These are phyloP conservation scores for Himalopsyche japonica DNA, from an alignment of 2,888 invertebrate genomes.

Conservation along the genomic window DNA sequence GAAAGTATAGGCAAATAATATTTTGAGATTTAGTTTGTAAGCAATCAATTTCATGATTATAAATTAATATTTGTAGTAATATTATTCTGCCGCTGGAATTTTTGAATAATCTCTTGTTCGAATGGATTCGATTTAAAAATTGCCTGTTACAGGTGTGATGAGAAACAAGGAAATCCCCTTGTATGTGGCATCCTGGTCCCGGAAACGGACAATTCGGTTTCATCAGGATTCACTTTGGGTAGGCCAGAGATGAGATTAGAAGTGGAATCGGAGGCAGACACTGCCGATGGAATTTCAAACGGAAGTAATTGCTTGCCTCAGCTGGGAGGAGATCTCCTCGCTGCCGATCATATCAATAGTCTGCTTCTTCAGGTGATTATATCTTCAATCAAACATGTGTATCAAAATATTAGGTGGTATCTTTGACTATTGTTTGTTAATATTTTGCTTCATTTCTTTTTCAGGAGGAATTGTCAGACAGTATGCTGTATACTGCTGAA, in stretches of 20 bases:
- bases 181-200: slow-evolving; percentile 31
- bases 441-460: slow-evolving; percentile 19
- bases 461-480: slow-evolving; percentile 58
- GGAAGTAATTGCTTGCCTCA: slow-evolving; percentile 7
- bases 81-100: no score
- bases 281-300: neutral
- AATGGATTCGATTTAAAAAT: neutral
- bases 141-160: slow-evolving; percentile 29
- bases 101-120: neutral
- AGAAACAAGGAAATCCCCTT: slow-evolving; percentile 37
- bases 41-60: no score
- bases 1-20: no score
- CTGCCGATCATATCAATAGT: slow-evolving; percentile 52
- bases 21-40: no score
- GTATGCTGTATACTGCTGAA: slow-evolving; percentile 48
- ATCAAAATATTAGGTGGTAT: neutral
- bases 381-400: neutral
- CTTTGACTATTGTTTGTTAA: neutral
- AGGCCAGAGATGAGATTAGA: neutral
- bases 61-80: no score
- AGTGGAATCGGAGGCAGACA: neutral
- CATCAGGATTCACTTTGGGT: neutral
- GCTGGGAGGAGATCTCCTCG: slow-evolving; percentile 46
- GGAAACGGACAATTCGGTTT: slow-evolving; percentile 41
- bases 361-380: slow-evolving; percentile 54